Evolutionary conservation across 2,797 vertebrate species (phyloP).

Genomic region (Paguma larvata): DNA sequence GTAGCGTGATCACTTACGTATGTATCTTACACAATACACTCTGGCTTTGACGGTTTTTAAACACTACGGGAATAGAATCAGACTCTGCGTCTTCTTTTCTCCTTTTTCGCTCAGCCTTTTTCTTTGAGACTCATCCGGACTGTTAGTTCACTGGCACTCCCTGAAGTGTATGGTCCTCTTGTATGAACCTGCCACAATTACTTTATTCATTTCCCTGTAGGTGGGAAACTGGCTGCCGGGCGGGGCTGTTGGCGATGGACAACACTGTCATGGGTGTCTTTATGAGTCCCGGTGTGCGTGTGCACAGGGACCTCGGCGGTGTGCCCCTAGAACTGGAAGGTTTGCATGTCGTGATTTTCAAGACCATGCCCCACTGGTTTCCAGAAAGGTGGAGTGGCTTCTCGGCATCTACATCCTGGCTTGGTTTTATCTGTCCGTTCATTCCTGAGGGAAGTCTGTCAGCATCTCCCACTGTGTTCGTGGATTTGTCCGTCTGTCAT

Average conservation of each 20-base stretch:
- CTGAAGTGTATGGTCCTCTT: background rate
- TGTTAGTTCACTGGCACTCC: background rate
- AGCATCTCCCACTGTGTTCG: background rate
- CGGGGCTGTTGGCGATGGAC: background rate
- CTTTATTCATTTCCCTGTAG: background rate
- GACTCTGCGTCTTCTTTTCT: background rate
- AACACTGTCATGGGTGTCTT: background rate
- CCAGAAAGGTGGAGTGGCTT: background rate
- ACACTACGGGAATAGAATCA: background rate
- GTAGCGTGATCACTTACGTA: background rate
- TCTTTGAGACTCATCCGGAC: background rate
- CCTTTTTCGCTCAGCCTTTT: background rate
- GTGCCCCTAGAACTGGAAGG: background rate
- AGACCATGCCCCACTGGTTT: background rate
- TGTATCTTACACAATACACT: background rate
- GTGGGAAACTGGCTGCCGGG: background rate
- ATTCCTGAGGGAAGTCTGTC: background rate
- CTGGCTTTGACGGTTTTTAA: background rate
- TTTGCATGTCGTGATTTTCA: background rate
- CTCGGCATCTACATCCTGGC: background rate
- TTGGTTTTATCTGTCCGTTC: slow-evolving; percentile 15
- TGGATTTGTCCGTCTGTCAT: background rate
- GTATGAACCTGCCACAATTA: rapidly evolving
- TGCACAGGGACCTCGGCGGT: background rate
- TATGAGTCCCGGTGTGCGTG: background rate